Percentiles rank a stretch among this genome's conserved stretches.
Conservation (phyloP, 1,140 invertebrate species). For the Heliconius hermathena region DNA sequence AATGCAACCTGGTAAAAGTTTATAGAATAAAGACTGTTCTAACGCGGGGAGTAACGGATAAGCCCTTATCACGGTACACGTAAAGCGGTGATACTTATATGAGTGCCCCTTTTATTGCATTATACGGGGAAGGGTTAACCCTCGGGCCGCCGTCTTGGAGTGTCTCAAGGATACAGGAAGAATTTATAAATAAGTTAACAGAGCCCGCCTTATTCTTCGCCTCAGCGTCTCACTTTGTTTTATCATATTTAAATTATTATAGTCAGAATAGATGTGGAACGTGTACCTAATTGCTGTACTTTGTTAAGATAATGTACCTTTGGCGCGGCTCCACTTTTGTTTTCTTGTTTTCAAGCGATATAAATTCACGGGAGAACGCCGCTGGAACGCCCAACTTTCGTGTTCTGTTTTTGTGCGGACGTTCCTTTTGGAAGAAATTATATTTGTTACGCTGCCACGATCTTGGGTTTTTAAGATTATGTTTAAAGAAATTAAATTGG, state of each 20-base stretch:
- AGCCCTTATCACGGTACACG: slow-evolving; percentile 71
- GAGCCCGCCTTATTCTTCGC: slow-evolving; percentile 73
- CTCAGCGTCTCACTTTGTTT: slow-evolving; percentile 75
- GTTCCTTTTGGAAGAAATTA: slow-evolving; percentile 60
- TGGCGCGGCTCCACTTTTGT: slow-evolving; percentile 80
- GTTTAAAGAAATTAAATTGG: no score
- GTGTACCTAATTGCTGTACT: slow-evolving; percentile 82
- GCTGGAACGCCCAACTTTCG: slow-evolving; percentile 72
- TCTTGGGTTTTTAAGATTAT: slow-evolving; percentile 15
- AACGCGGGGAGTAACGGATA: slow-evolving; percentile 62
- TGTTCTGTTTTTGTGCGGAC: slow-evolving; percentile 76
- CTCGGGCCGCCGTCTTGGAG: slow-evolving; percentile 53
- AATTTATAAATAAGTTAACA: slow-evolving; percentile 81
- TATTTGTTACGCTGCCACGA: slow-evolving; percentile 68
- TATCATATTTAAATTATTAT: slow-evolving; percentile 82
- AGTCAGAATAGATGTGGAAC: slow-evolving; percentile 77
- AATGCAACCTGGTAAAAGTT: slow-evolving; percentile 45
- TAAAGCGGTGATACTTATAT: slow-evolving; percentile 79
- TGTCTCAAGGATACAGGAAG: slow-evolving; percentile 63
- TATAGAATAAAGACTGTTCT: slow-evolving; percentile 46
- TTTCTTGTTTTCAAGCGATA: slow-evolving; percentile 78
- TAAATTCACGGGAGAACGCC: slow-evolving; percentile 74
- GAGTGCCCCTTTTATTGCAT: slow-evolving; percentile 81
- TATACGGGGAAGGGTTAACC: slow-evolving; percentile 73
- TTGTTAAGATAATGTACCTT: slow-evolving; percentile 82